Percentiles rank a stretch among this genome's conserved stretches.
These are phyloP conservation scores for Gastrophysa polygoni DNA, from an alignment of 2,888 invertebrate species.

Conservation along the genomic window DNA sequence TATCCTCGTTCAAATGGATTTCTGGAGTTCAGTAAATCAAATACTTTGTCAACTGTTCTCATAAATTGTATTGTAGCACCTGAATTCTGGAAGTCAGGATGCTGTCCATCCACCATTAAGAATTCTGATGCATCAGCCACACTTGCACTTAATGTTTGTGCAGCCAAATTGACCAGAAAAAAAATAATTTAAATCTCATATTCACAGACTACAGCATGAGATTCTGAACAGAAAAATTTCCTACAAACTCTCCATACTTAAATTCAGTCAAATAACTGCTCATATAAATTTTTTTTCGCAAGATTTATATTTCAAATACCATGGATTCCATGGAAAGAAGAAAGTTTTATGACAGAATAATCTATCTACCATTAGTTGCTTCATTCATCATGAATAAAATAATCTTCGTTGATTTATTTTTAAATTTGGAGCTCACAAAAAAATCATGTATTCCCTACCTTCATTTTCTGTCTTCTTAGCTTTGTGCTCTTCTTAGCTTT, in stretches of 20 bases:
- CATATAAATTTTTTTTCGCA: too few relatives aligned
- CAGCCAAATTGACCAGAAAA: slow-evolving; percentile 32
- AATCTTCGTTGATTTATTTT: too few relatives aligned
- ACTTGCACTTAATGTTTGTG: slow-evolving; percentile 31
- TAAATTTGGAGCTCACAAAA: neutral
- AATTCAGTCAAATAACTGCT: too few relatives aligned
- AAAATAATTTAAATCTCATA: slow-evolving; percentile 21
- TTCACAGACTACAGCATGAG: slow-evolving; percentile 19
- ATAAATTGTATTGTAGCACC: slow-evolving; percentile 26
- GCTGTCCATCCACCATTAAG: slow-evolving; percentile 21
- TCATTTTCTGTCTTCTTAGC: slow-evolving; percentile 15
- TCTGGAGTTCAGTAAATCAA: slow-evolving; percentile 32
- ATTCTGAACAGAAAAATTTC: neutral
- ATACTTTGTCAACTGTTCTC: slow-evolving; percentile 21
- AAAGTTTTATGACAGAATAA: too few relatives aligned
- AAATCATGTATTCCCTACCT: slow-evolving; percentile 13
- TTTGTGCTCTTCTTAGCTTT: too few relatives aligned
- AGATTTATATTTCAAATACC: too few relatives aligned
- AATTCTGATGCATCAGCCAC: slow-evolving; percentile 32
- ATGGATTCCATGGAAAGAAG: too few relatives aligned
- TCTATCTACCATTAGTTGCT: too few relatives aligned
- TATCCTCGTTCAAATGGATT: slow-evolving; percentile 17
- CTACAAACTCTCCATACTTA: too few relatives aligned
- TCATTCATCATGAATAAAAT: too few relatives aligned
- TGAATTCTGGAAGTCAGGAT: slow-evolving; percentile 23